These are phyloP conservation scores for Ispidina picta DNA, from an alignment of 2,797 vertebrate species.

Conservation along the genomic window DNA sequence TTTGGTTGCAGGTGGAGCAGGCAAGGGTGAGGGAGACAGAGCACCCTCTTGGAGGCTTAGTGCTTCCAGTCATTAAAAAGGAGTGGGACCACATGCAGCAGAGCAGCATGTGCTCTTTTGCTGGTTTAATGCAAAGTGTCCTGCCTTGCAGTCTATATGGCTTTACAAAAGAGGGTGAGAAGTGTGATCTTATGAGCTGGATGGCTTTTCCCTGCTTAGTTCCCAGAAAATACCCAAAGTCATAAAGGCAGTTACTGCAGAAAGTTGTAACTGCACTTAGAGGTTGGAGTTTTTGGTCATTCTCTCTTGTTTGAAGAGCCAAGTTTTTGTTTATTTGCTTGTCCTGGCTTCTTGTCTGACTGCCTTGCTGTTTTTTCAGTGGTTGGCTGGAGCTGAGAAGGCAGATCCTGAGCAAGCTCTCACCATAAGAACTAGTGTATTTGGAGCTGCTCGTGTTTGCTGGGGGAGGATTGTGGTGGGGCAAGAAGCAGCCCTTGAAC, in stretches of 20 bases:
- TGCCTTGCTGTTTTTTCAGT: not conserved
- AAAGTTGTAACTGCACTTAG: not conserved
- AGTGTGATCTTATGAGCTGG: not conserved
- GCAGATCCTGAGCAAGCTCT: not conserved
- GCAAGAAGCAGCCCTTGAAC: not conserved
- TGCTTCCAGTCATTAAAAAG: not conserved
- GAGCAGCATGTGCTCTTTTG: not conserved
- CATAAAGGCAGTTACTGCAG: not conserved
- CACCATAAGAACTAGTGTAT: not conserved
- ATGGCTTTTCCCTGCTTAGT: not conserved
- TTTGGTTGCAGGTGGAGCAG: not conserved
- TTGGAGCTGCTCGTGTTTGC: not conserved
- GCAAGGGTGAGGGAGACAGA: not conserved
- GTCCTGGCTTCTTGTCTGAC: not conserved
- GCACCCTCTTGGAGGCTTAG: not conserved
- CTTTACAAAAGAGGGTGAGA: not conserved
- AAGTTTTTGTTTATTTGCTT: conserved; percentile 22
- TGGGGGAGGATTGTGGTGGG: not conserved
- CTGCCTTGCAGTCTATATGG: not conserved
- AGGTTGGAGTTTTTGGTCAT: not conserved
- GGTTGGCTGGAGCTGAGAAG: not conserved
- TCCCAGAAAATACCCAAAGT: not conserved
- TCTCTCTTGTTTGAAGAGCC: not conserved
- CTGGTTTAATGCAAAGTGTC: not conserved
- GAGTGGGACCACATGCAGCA: not conserved